Evolutionary conservation across 2,888 invertebrate species (phyloP).

Genomic region (Acrocera orbiculus): DNA sequence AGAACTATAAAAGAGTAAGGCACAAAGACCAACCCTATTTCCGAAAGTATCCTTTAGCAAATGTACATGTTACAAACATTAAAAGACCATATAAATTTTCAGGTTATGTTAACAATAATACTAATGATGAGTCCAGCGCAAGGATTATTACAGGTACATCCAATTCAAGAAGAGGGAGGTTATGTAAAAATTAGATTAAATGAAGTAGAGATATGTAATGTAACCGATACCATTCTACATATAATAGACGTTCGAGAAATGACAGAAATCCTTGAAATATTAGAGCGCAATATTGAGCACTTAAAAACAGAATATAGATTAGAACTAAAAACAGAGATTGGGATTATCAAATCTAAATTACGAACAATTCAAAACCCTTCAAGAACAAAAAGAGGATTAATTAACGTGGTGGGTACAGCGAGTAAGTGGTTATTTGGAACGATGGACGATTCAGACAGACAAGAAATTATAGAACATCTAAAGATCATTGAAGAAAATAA

Average conservation of each 20-base stretch:
- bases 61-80: constrained; percentile 6
- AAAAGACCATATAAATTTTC: constrained; percentile 7
- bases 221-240: constrained; percentile 1
- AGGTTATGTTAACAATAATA: constrained; percentile 2
- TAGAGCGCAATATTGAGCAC: constrained; percentile 3
- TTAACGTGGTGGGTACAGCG: constrained; percentile 1
- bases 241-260: constrained; percentile 3
- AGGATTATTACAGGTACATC: not conserved
- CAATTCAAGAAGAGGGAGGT: not conserved
- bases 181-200: not conserved
- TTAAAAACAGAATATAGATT: constrained; percentile 1
- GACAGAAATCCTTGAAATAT: not conserved
- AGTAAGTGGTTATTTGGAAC: constrained; percentile 3
- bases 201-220: not conserved
- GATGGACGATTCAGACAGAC: constrained; percentile 4
- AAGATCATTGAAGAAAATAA: too few species aligned
- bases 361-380: not conserved
- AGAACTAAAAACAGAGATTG: not conserved
- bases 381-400: constrained; percentile 4
- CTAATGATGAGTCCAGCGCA: not conserved
- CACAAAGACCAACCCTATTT: constrained; percentile 6
- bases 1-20: constrained; percentile 6
- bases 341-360: constrained; percentile 3
- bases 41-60: constrained; percentile 3
- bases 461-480: constrained; percentile 2